Evolutionary conservation across 1,140 invertebrate genomes (phyloP).

Genomic region (Arion vulgaris): DNA sequence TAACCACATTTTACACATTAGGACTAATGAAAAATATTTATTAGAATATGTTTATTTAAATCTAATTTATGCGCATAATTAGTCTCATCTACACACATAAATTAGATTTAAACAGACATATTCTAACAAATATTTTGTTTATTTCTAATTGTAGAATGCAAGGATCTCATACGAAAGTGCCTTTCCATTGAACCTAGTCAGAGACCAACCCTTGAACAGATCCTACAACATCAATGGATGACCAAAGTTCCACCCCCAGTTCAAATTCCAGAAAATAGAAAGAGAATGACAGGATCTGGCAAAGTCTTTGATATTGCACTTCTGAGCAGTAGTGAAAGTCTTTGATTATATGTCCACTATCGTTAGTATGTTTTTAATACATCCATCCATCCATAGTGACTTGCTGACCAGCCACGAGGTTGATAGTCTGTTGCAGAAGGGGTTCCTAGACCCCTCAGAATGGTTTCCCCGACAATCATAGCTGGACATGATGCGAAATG

Average conservation of each 20-base stretch:
- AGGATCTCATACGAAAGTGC: constrained; percentile 78
- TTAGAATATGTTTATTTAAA: no score
- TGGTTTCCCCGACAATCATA: no score
- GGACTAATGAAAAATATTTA: no score
- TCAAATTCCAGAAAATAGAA: constrained; percentile 37
- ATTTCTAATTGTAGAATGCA: constrained; percentile 74
- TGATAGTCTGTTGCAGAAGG: no score
- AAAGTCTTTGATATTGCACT: constrained; percentile 51
- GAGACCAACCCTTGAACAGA: constrained; percentile 76
- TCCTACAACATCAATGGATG: constrained; percentile 78
- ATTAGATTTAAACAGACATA: no score
- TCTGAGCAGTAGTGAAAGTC: constrained; percentile 62
- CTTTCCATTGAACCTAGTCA: constrained; percentile 75
- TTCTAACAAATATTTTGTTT: neutral
- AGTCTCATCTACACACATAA: no score
- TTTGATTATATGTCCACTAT: constrained; percentile 47
- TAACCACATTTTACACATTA: no score
- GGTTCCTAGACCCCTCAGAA: no score
- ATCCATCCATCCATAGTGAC: no score
- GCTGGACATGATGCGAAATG: no score
- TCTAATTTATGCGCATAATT: no score
- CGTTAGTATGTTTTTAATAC: neutral
- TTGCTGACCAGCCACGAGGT: no score
- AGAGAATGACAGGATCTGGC: constrained; percentile 46
- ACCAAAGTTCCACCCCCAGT: constrained; percentile 47